These are phyloP conservation scores for Zaprionus obscuricornis DNA, from an alignment of 2,888 invertebrate genomes.

Conservation along the genomic window DNA sequence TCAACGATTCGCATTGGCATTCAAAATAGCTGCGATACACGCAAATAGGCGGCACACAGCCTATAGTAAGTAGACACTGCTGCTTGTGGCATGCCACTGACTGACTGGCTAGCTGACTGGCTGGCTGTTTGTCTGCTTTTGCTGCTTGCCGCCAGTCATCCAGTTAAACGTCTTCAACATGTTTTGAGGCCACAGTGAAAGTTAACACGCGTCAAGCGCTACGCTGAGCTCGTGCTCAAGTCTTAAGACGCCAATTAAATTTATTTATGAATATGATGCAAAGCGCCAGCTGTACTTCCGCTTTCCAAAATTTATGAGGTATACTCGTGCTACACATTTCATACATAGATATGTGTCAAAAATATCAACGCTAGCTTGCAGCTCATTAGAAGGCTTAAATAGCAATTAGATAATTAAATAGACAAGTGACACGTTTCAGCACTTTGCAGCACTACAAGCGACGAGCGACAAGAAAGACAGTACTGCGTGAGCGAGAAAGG, in stretches of 20 bases:
- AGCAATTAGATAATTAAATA: slow-evolving; percentile 68
- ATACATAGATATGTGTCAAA: too few relatives aligned
- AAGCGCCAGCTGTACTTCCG: too few relatives aligned
- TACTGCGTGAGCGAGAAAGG: not conserved
- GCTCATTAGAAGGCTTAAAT: slow-evolving; percentile 62
- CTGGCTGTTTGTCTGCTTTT: too few relatives aligned
- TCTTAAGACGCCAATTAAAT: not conserved
- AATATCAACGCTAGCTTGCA: too few relatives aligned
- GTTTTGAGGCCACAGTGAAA: slow-evolving; percentile 37
- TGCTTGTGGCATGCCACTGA: too few relatives aligned
- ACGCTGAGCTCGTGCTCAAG: too few relatives aligned
- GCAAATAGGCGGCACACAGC: slow-evolving; percentile 52
- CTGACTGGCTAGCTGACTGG: too few relatives aligned
- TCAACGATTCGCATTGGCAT: slow-evolving; percentile 48
- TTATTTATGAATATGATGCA: too few relatives aligned
- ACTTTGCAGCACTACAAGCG: slow-evolving; percentile 38
- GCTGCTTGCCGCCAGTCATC: too few relatives aligned
- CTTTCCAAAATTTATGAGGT: too few relatives aligned
- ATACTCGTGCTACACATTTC: too few relatives aligned
- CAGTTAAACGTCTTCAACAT: too few relatives aligned
- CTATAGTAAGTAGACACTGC: slow-evolving; percentile 1
- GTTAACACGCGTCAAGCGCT: slow-evolving; percentile 56
- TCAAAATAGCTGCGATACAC: slow-evolving; percentile 65
- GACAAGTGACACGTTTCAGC: slow-evolving; percentile 63
- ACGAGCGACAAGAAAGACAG: not conserved